Evolutionary conservation across 2,888 invertebrate species (phyloP).

Genomic region (Drosophila formosana): DNA sequence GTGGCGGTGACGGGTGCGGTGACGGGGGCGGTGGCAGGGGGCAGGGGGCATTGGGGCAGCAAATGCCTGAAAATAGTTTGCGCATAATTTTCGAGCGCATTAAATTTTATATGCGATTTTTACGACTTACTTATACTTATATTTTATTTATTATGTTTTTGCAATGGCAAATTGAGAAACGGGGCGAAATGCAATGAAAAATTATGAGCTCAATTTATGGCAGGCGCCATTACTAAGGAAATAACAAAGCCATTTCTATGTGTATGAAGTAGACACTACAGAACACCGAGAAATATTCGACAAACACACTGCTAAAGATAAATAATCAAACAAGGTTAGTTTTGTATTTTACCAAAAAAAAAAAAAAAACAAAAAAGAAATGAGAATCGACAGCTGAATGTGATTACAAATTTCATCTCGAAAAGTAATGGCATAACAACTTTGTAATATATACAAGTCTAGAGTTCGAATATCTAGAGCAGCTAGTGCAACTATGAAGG

Average conservation of each 20-base stretch:
- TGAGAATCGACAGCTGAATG: conserved; percentile 20
- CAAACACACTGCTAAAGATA: conserved; percentile 17
- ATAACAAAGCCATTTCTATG: conserved; percentile 67
- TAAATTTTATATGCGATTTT: conserved; percentile 77
- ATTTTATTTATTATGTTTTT: conserved; percentile 75
- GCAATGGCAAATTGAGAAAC: conserved; percentile 52
- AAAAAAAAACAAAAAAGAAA: not conserved
- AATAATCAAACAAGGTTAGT: conserved; percentile 45
- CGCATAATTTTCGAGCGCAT: conserved; percentile 78
- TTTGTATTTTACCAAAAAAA: conserved; percentile 12
- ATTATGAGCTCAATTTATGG: conserved; percentile 73
- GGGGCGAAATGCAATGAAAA: conserved; percentile 66
- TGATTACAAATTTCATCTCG: conserved; percentile 20
- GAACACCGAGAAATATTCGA: conserved; percentile 11
- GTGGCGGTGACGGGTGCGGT: not conserved
- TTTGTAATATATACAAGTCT: conserved; percentile 6
- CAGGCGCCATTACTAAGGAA: conserved; percentile 62
- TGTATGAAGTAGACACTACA: conserved; percentile 18
- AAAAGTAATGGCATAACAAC: conserved; percentile 9
- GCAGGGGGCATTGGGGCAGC: not conserved
- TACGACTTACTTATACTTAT: conserved; percentile 75
- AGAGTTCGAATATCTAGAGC: conserved; percentile 7
- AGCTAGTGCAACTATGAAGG: not conserved
- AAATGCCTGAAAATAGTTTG: conserved; percentile 70
- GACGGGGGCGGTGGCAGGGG: too few species aligned